A percentile compares a stretch with the other conserved stretches of the same genome.
Conservation (phyloP, 1,140 invertebrate genomes). For the Cyphomyrmex costatus region DNA sequence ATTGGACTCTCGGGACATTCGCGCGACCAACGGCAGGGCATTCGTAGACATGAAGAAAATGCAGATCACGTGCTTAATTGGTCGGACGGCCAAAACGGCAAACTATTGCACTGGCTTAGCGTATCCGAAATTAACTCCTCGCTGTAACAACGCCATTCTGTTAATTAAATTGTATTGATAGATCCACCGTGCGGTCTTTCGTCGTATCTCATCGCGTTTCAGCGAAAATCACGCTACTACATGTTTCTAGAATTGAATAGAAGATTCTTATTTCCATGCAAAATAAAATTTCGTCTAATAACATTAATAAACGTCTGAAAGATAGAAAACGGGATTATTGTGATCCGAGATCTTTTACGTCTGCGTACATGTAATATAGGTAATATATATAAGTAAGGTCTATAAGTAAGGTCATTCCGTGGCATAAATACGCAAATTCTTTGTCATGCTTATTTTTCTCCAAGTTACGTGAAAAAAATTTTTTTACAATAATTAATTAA, state of each 20-base stretch:
- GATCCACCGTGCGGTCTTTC: neutral
- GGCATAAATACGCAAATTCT: neutral
- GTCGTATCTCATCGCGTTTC: neutral
- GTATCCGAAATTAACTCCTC: conserved; percentile 53
- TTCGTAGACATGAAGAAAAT: conserved; percentile 63
- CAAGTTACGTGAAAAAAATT: neutral
- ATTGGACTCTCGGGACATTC: conserved; percentile 76
- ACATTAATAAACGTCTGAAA: neutral
- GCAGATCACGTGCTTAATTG: conserved; percentile 79
- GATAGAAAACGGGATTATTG: neutral
- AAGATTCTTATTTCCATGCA: neutral
- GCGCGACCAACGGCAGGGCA: conserved; percentile 16
- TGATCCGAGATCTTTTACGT: neutral
- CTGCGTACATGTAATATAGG: too few species aligned
- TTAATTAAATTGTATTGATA: conserved; percentile 72
- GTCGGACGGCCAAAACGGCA: conserved; percentile 57
- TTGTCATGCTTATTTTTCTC: neutral
- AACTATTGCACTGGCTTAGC: conserved; percentile 36
- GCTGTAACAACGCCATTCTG: conserved; percentile 33
- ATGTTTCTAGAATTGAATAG: neutral
- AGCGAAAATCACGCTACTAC: neutral
- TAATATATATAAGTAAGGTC: too few species aligned
- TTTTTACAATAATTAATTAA: neutral
- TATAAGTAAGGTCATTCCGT: neutral
- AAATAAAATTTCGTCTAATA: neutral